Evolutionary conservation across 2,113 vertebrate species (phyloP).

Genomic region (Elaphurus davidianus): DNA sequence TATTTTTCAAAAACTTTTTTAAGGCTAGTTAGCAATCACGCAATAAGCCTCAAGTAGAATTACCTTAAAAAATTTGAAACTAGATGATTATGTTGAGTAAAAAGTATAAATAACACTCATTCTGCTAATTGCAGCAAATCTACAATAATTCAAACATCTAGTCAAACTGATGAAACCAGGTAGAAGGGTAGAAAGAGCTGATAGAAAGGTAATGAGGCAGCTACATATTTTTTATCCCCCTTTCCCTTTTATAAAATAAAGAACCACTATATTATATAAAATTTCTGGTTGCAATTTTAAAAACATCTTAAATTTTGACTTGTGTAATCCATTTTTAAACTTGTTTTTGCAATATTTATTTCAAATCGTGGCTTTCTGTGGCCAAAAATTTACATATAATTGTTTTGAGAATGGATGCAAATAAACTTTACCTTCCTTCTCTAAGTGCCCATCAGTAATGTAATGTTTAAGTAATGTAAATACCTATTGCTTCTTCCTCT

Average conservation of each 20-base stretch:
- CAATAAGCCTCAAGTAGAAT: not conserved
- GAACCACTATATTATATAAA: not conserved
- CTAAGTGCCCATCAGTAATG: not conserved
- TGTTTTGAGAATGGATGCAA: not conserved
- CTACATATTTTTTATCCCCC: not conserved
- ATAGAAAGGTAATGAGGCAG: not conserved
- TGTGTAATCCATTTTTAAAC: not conserved
- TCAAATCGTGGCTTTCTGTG: not conserved
- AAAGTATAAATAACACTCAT: not conserved
- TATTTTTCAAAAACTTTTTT: not conserved
- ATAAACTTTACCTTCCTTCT: not conserved
- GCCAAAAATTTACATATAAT: not conserved
- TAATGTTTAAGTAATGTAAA: not conserved
- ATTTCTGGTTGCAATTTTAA: not conserved
- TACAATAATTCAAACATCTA: not conserved
- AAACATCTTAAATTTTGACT: not conserved
- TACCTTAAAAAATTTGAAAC: not conserved
- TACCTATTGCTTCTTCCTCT: not conserved
- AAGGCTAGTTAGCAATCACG: not conserved
- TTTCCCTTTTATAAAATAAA: not conserved
- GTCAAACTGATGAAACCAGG: not conserved
- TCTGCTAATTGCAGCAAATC: not conserved
- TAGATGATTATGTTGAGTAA: not conserved
- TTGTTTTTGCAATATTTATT: not conserved
- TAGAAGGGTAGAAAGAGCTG: not conserved